Conservation (phyloP, 2,888 invertebrate genomes). For the Nymphalis urticae region DNA sequence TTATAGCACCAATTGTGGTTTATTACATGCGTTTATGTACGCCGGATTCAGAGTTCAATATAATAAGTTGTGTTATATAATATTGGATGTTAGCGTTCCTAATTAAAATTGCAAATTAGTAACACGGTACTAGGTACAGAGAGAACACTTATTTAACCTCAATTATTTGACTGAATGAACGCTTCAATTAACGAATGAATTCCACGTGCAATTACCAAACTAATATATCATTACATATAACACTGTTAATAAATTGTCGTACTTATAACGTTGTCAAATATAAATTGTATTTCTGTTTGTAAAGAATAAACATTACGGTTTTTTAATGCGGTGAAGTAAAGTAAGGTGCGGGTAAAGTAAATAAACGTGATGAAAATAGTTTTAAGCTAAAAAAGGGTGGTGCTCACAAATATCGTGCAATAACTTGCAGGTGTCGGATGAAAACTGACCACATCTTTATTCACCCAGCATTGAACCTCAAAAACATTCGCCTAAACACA, state of each 20-base stretch:
- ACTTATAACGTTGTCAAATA: background rate
- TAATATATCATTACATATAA: background rate
- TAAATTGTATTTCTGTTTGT: background rate
- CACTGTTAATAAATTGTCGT: background rate
- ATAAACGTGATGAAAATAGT: too few relatives aligned
- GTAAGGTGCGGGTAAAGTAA: too few relatives aligned
- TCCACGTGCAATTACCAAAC: slow-evolving; percentile 54
- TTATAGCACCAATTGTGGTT: too few relatives aligned
- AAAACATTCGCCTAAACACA: too few relatives aligned
- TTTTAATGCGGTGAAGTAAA: background rate
- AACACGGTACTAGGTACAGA: slow-evolving; percentile 24
- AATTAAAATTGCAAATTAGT: background rate
- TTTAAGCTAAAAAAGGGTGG: too few relatives aligned
- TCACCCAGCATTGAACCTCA: too few relatives aligned
- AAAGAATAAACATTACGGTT: background rate
- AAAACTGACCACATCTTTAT: too few relatives aligned
- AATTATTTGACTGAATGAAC: slow-evolving; percentile 60
- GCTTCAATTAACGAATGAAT: slow-evolving; percentile 73
- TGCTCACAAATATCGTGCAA: too few relatives aligned
- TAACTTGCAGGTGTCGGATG: too few relatives aligned
- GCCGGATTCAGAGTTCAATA: background rate
- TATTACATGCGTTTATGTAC: background rate
- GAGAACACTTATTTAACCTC: slow-evolving; percentile 54
- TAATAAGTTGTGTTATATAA: background rate
- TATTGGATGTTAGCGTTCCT: background rate